Base-by-base conservation (phyloP, 2,888 invertebrate genomes). In the Agrilus mali region DNA sequence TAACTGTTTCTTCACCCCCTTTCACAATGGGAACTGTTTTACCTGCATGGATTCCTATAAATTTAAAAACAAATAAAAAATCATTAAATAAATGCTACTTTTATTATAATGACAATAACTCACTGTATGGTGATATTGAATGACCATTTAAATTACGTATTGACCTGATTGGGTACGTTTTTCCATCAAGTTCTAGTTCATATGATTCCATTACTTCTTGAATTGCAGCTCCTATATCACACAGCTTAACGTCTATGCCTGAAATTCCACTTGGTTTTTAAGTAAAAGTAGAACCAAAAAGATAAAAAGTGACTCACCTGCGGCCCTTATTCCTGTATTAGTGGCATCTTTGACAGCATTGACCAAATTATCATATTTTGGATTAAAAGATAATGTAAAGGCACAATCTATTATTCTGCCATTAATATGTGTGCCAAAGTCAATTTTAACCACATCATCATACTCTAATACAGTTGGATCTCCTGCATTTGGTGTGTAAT, bases 141-240 rank as follows among this genome's bases (percentile, higher is more conserved):
- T 98, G 98, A 1, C 98, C 98, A 67, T 98, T 98, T 50, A 98
- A 75, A 72, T 98, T 98, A 49, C 97, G 79, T 60, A 99, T 99
- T 6, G 96, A 88, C 69, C 96, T 97, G 31, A 99, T 86, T 67
- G 84, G 92, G 69, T 92, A 95, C 10, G 86, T 86, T 69, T 93
- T 92, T 32, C 98, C 97, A 66, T 97, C 93, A 43, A 98, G 66
- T 66, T 97, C 97, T 6, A 98, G 81, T 71, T 98, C 98, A 65
- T 98, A 95, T 0, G 95, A 96, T 62, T 98, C 97, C 98, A 99
- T 99, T 0, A 96, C 95, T 73, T 98, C 98, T 64, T 97, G 97
- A 54, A 98, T 93, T 2, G 90, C 88, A 49, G 92, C 87, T 10
- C 88, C 98, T 51, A 98, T 86, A 60, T 99, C 98, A 65, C 97